phyloP scores from a whole-genome alignment of 2,888 invertebrate genomes.

The Cetonia aurata region DNA sequence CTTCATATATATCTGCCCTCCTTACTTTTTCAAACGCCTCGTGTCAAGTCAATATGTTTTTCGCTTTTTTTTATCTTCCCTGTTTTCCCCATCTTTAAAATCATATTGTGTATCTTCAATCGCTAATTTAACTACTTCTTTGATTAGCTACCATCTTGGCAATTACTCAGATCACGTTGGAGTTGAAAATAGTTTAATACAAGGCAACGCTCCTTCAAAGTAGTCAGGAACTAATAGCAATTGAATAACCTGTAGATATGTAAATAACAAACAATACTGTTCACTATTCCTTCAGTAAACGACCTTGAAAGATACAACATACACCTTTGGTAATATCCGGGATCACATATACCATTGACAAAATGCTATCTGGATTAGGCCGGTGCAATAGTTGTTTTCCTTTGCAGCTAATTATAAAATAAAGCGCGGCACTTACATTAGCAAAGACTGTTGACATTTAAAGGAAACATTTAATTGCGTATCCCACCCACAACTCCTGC shows the following conservation, averaged over 20 bases:
- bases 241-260: not conserved
- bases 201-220: too few species aligned
- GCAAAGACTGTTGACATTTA: slow-evolving; percentile 38
- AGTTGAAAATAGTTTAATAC: too few species aligned
- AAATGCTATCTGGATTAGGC: not conserved
- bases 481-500: slow-evolving; percentile 22
- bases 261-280: not conserved
- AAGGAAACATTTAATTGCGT: slow-evolving; percentile 31
- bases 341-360: slow-evolving; percentile 17
- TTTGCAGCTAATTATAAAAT: slow-evolving; percentile 16
- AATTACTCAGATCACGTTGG: too few species aligned
- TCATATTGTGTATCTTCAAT: too few species aligned
- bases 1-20: too few species aligned
- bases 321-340: slow-evolving; percentile 31
- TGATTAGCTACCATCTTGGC: too few species aligned
- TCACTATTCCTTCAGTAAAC: not conserved
- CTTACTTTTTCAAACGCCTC: too few species aligned
- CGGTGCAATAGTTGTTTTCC: slow-evolving; percentile 15
- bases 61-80: too few species aligned
- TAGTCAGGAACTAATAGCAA: not conserved
- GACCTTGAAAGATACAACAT: slow-evolving; percentile 18
- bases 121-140: too few species aligned
- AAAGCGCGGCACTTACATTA: slow-evolving; percentile 21
- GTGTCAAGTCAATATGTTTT: too few species aligned
- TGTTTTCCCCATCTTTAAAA: too few species aligned